These are phyloP conservation scores for Entelurus aequoreus DNA, from an alignment of 2,113 vertebrate species.

Conservation along the genomic window DNA sequence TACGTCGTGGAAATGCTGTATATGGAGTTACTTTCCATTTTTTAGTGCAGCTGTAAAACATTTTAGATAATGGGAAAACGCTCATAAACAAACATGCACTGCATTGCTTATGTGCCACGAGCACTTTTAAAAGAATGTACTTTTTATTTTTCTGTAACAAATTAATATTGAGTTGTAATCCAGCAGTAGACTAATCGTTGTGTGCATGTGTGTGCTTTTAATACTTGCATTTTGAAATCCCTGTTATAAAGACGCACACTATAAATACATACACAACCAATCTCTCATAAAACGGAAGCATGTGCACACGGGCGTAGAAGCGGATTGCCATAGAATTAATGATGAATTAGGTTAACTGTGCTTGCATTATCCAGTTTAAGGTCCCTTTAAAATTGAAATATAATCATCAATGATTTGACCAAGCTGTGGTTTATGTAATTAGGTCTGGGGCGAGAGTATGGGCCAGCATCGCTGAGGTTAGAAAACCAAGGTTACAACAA, in stretches of 20 bases:
- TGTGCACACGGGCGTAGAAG: background rate
- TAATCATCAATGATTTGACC: too few relatives aligned
- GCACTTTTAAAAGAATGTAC: slow-evolving; percentile 32
- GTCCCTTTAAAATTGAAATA: too few relatives aligned
- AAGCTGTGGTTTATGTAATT: background rate
- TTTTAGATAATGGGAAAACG: too few relatives aligned
- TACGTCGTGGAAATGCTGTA: too few relatives aligned
- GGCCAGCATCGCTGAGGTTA: background rate
- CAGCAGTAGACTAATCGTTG: slow-evolving; percentile 51
- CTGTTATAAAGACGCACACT: slow-evolving; percentile 48
- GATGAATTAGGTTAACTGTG: slow-evolving; percentile 19
- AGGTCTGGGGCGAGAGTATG: background rate
- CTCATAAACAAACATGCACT: background rate
- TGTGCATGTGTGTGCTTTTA: background rate
- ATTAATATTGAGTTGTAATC: slow-evolving; percentile 33
- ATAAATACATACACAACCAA: slow-evolving; percentile 51
- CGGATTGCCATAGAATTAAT: slow-evolving; percentile 12
- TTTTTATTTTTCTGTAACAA: slow-evolving; percentile 29
- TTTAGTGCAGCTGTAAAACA: too few relatives aligned
- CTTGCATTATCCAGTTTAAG: too few relatives aligned
- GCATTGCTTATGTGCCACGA: background rate
- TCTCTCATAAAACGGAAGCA: slow-evolving; percentile 43
- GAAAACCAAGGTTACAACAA: background rate
- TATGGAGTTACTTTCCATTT: too few relatives aligned
- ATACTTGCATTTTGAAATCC: background rate